A percentile compares a stretch with the other conserved stretches of the same genome.
These are phyloP conservation scores for Phrynocephalus forsythii DNA, from an alignment of 2,797 vertebrate species.

Conservation along the genomic window DNA sequence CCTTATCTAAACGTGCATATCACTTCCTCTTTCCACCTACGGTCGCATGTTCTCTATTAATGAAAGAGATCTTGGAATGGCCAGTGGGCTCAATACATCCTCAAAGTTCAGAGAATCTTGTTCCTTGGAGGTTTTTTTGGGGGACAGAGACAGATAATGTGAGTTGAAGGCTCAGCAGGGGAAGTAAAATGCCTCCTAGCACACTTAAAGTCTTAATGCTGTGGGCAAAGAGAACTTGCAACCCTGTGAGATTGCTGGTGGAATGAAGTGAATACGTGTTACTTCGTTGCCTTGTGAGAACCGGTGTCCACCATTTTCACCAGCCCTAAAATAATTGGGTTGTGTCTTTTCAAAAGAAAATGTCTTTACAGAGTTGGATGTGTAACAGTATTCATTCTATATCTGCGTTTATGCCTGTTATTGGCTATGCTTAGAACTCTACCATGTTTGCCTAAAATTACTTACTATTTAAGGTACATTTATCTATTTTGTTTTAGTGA, in stretches of 20 bases:
- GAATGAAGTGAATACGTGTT: not conserved
- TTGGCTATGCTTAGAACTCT: not conserved
- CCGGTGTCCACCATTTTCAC: not conserved
- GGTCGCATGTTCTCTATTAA: not conserved
- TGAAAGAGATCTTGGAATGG: not conserved
- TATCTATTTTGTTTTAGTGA: no score
- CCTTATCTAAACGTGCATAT: not conserved
- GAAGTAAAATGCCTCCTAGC: not conserved
- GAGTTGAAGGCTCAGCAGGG: not conserved
- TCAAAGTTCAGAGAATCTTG: not conserved
- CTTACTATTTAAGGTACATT: not conserved
- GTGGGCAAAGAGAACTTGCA: not conserved
- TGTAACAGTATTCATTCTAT: not conserved
- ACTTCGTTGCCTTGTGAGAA: not conserved
- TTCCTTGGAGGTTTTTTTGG: not conserved
- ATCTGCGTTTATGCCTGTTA: not conserved
- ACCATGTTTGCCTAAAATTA: not conserved
- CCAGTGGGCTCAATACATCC: not conserved
- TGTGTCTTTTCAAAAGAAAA: not conserved
- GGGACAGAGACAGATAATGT: not conserved
- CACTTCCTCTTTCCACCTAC: not conserved
- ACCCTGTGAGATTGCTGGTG: not conserved
- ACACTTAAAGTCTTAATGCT: not conserved
- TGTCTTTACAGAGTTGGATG: not conserved
- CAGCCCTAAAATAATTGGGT: not conserved